Conservation (phyloP, 2,797 vertebrate genomes). For the Lutjanus argentimaculatus region DNA sequence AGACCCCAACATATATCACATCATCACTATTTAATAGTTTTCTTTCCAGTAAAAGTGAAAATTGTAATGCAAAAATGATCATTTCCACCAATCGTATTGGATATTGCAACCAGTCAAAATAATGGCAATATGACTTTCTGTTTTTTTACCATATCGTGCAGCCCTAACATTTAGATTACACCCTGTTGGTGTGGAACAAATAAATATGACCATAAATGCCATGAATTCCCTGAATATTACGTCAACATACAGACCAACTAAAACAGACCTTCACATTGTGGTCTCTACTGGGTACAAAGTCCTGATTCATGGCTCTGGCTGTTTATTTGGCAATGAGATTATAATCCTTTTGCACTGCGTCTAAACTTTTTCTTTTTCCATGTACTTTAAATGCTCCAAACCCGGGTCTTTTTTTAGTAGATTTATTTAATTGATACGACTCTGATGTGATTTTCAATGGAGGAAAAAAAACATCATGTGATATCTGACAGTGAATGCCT, state of each 20-base stretch:
- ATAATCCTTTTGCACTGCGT: constrained; percentile 15
- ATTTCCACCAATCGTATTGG: too few species aligned
- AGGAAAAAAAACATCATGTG: not conserved
- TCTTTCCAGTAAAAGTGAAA: too few species aligned
- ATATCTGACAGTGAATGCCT: not conserved
- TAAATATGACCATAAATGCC: constrained; percentile 30
- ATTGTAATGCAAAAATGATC: too few species aligned
- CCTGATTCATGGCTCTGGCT: constrained; percentile 58
- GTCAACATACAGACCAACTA: constrained; percentile 31
- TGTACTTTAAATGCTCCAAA: constrained; percentile 20
- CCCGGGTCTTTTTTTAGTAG: not conserved
- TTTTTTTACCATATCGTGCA: too few species aligned
- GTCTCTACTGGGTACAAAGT: constrained; percentile 65
- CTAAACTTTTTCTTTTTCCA: constrained; percentile 17
- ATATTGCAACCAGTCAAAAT: too few species aligned
- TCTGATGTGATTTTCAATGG: not conserved
- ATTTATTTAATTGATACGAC: not conserved
- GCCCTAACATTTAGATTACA: not conserved
- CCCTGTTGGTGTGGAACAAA: constrained; percentile 23
- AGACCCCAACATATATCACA: too few species aligned
- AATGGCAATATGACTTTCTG: too few species aligned
- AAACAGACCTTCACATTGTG: constrained; percentile 38
- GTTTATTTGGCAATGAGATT: constrained; percentile 50
- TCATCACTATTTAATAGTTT: too few species aligned
- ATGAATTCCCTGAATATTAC: constrained; percentile 20